Evolutionary conservation across 2,113 vertebrate genomes (phyloP).

Genomic region (Hypomesus transpacificus): DNA sequence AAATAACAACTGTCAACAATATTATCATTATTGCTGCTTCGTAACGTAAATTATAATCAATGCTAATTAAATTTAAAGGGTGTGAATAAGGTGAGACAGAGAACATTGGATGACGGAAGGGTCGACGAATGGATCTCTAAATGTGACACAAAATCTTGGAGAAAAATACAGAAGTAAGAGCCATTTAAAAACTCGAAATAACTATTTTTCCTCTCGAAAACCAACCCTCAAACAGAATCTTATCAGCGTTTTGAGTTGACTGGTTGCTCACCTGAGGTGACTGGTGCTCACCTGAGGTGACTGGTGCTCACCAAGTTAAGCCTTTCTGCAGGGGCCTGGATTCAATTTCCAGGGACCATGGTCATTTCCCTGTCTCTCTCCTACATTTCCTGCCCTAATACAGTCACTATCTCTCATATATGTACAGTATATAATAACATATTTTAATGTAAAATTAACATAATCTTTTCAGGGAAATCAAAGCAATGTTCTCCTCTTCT

Average conservation of each 20-base stretch:
- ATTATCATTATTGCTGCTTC: neutral
- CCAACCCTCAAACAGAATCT: too few relatives aligned
- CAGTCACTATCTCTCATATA: neutral
- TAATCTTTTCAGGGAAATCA: constrained; percentile 56
- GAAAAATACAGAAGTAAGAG: constrained; percentile 38
- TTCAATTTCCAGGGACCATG: too few relatives aligned
- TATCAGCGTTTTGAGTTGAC: too few relatives aligned
- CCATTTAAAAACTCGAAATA: neutral
- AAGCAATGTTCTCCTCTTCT: constrained; percentile 48
- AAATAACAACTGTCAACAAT: neutral
- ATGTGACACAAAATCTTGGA: constrained; percentile 31
- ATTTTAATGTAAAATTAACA: neutral
- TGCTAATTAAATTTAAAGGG: neutral
- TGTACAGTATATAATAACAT: neutral
- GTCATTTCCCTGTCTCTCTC: too few relatives aligned
- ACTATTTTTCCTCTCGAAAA: neutral
- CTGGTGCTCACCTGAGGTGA: too few relatives aligned
- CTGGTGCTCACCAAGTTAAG: too few relatives aligned
- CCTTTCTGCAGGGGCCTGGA: too few relatives aligned
- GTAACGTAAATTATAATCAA: neutral
- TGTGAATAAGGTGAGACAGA: neutral
- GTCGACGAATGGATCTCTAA: constrained; percentile 47
- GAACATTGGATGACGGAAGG: constrained; percentile 24
- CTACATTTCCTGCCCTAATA: neutral
- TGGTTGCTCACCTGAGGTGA: too few relatives aligned